Evolutionary conservation across 2,888 invertebrate genomes (phyloP), one percentile per base, ranked within the genome.

Genomic region (Oscheius sp.): DNA sequence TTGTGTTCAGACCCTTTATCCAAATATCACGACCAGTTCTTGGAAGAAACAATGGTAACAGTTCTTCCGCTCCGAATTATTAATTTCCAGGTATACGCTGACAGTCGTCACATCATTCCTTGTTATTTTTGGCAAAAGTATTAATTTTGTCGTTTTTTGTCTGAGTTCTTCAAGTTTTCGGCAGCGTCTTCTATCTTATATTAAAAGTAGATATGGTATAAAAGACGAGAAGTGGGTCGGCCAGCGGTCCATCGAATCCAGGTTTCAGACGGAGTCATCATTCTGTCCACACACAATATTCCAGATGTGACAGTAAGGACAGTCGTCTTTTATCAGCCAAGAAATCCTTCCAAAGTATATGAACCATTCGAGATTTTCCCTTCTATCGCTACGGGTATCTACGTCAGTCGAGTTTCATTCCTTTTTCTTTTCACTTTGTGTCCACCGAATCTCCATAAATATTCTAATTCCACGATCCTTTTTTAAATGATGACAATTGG

Each of bases 141-240:
- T 86, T 21, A 84, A 84, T 69, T 85, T 85, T 46, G 81, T 85
- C 18, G 81, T 85, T 9, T 85, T 85, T 75, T 85, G 85, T 70
- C 75, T 85, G 9, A 78, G 79, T n/a, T 82, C 82, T 2, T 74
- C 78, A 27, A 81, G 75, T 49, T 85, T 85, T 66, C 80, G 85
- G 7, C 76, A 79, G 7, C 78, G 81, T 2, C 75, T 85, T 13
- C 69, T 79, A 49, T 78, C 78, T 6, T 66, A 49, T 12, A 49
- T 66, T 29, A 49, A 52, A 9, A 66, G 66, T 25, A n/a, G 66
- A 69, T 77, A 76, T 53, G 77, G 78, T 3, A 72, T 74, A 2
- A 72, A 75, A 29, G 77, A 78, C 27, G 80, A 80, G 23, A 66
- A 66, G 66, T 66, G n/a, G n/a, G 59, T 35, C 35, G 41, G n/a